Conservation (phyloP, 2,797 vertebrate species). For the Onychomys torridus region DNA sequence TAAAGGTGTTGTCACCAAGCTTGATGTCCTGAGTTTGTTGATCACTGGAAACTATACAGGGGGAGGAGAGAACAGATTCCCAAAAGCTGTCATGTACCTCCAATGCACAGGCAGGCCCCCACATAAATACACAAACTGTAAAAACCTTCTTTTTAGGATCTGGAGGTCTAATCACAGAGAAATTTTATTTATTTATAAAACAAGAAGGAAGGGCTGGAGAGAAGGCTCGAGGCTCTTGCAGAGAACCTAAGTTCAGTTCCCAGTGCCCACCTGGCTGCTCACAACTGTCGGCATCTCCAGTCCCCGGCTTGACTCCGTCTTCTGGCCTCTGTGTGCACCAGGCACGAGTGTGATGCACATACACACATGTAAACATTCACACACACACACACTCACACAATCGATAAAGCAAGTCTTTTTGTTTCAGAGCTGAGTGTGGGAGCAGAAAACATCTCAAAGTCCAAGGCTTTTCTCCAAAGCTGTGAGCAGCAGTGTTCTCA, state of each 20-base stretch:
- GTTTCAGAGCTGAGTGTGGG: constrained; percentile 30
- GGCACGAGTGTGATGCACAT: not conserved
- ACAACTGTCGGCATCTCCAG: not conserved
- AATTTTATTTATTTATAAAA: not conserved
- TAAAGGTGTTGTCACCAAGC: not conserved
- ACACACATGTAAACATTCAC: not conserved
- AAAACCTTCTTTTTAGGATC: not conserved
- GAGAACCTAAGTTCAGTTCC: not conserved
- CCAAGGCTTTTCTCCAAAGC: constrained; percentile 34
- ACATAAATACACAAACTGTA: not conserved
- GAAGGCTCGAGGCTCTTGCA: not conserved
- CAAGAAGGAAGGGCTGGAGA: not conserved
- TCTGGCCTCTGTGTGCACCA: not conserved
- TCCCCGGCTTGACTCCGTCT: not conserved
- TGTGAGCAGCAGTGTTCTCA: not conserved
- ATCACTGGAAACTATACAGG: not conserved
- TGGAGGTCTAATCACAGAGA: not conserved
- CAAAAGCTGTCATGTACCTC: not conserved
- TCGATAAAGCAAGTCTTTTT: not conserved
- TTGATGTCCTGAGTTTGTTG: not conserved
- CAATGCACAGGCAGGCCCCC: not conserved
- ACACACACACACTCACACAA: not conserved
- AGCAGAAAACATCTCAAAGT: constrained; percentile 29
- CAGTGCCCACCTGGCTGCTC: not conserved
- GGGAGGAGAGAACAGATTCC: not conserved